Evolutionary conservation across 2,888 invertebrate species (phyloP).

Genomic region (Drosophila siamana): DNA sequence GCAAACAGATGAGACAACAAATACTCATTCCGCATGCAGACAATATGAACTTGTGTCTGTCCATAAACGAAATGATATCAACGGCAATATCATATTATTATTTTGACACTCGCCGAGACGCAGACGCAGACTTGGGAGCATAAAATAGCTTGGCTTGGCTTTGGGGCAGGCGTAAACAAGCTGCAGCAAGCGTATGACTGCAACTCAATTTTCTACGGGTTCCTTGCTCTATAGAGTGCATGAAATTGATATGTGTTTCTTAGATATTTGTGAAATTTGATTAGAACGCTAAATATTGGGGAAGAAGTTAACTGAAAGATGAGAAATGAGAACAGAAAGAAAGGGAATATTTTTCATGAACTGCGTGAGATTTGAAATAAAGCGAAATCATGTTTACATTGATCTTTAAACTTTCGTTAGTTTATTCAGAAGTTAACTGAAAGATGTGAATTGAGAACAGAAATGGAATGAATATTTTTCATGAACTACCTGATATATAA

Average conservation of each 20-base stretch:
- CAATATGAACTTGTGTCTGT: slow-evolving; percentile 5
- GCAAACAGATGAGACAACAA: slow-evolving; percentile 33
- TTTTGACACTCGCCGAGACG: slow-evolving; percentile 1
- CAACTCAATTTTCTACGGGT: neutral
- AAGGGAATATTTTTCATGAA: no score
- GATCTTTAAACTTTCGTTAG: no score
- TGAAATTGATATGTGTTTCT: slow-evolving; percentile 1
- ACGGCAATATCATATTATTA: slow-evolving; percentile 34
- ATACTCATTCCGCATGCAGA: neutral
- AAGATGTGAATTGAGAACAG: no score
- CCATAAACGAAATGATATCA: slow-evolving; percentile 5
- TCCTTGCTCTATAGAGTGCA: neutral
- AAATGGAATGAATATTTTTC: no score
- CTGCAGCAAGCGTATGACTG: neutral
- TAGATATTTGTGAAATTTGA: neutral
- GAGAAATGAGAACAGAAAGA: no score
- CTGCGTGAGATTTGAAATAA: no score
- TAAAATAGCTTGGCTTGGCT: neutral
- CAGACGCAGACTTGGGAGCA: neutral
- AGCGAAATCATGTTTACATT: no score
- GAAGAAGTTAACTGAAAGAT: no score
- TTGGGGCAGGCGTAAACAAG: neutral
- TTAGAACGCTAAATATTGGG: neutral
- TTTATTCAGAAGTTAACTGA: no score
- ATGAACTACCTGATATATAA: no score